phyloP scores from a whole-genome alignment of 2,113 vertebrate genomes.

The Mesoclemmys tuberculata region DNA sequence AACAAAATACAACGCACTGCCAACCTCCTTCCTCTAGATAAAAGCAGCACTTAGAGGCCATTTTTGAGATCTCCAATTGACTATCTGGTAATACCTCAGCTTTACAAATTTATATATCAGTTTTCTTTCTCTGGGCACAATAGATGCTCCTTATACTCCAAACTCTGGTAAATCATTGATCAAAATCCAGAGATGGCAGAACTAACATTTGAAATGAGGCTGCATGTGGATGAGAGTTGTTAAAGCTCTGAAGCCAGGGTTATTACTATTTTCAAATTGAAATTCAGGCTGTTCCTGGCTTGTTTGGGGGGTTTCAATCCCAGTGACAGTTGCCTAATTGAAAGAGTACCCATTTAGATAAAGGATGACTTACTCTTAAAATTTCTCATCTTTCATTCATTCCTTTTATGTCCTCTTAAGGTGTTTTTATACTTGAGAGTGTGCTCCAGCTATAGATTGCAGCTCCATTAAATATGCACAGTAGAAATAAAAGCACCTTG shows the following conservation, averaged over 20 bases:
- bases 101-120: neutral
- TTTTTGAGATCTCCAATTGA: neutral
- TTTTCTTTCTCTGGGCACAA: constrained; percentile 15
- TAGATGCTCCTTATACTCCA: constrained; percentile 38
- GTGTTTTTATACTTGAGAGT: neutral
- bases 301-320: neutral
- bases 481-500: neutral
- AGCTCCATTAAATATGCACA: neutral
- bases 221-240: neutral
- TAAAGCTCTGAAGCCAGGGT: no score
- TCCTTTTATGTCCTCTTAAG: neutral
- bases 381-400: constrained; percentile 16
- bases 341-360: constrained; percentile 4
- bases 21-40: neutral
- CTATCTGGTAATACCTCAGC: neutral
- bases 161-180: constrained; percentile 54
- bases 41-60: neutral
- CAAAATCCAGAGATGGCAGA: constrained; percentile 53
- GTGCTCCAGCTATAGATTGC: constrained; percentile 35
- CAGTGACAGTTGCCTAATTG: neutral
- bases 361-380: neutral
- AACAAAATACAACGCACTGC: neutral
- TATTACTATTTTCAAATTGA: constrained; percentile 41
- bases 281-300: neutral
- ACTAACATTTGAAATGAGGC: constrained; percentile 19